Base-by-base conservation (phyloP, 2,797 vertebrate species). In the Micromesistius poutassou region DNA sequence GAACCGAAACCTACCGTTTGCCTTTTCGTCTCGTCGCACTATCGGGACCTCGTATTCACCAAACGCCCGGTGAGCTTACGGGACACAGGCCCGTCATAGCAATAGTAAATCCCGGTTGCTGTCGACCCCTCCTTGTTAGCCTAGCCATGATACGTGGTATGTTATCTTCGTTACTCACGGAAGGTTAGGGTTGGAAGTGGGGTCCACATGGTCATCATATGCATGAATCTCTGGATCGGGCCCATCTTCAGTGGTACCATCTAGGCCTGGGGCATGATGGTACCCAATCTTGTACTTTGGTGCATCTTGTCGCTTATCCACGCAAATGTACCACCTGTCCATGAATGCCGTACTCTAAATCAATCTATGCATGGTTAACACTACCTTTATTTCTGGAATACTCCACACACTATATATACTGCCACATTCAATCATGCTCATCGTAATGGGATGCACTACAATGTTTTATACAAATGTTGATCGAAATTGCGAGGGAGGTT, bases 31-130 rank as follows among this genome's bases (percentile, higher is more conserved):
- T 81, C 80, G 80, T 87, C 84, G 88, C 79, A 33, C 86, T 77
- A 74, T 87, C 83, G 84, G 81, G 84, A 85, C 80, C 86, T 89
- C 75, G 68, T 14, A 38, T 72, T 79, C 88, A 84, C 80, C 79
- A 72, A 46, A 74, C 76, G 55, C 73, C 83, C 73, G 87, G 83
- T 88, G 77, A 81, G 36, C 36, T 25, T 12, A 80, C 85, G 80
- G 79, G 86, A 90, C 25, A 10, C 30, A 71, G 70, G 28, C 70
- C 30, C 22, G 9, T 84, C 84, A 86, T 87, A 92, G 91, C 92
- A 94, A 91, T 92, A 92, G 91, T 91, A 86, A 90, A 91, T 93
- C 87, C 87, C 81, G 83, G 86, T 93, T 91, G 89, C 91, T 92
- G 89, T 88, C 82, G 72, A 84, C 84, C 82, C 85, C 88, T 89